phyloP scores from a whole-genome alignment of 1,140 invertebrate species.

The Diabrotica undecimpunctata region DNA sequence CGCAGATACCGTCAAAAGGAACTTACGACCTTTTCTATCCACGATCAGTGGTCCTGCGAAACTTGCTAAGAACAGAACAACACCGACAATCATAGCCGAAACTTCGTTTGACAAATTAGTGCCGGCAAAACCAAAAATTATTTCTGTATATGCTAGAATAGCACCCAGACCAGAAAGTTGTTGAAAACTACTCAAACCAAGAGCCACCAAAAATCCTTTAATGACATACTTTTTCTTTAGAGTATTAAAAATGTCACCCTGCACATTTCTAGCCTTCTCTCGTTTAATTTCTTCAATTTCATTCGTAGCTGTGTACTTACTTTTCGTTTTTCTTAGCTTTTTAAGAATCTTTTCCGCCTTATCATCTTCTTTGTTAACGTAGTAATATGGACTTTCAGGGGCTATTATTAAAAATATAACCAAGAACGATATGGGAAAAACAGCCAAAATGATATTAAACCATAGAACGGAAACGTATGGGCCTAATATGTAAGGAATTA shows the following conservation, averaged over 20 bases:
- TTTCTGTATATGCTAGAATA: slow-evolving; percentile 73
- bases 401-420: slow-evolving; percentile 47
- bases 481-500: slow-evolving; percentile 55
- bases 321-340: background rate
- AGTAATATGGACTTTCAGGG: slow-evolving; percentile 75
- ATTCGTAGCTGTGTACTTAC: background rate
- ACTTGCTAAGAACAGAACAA: slow-evolving; percentile 23
- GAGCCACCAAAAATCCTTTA: slow-evolving; percentile 54
- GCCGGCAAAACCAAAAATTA: slow-evolving; percentile 63
- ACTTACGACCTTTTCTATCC: slow-evolving; percentile 67
- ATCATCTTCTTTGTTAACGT: slow-evolving; percentile 55
- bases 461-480: slow-evolving; percentile 54
- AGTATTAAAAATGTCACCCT: slow-evolving; percentile 12
- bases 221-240: slow-evolving; percentile 14
- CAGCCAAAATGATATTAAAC: slow-evolving; percentile 51
- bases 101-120: slow-evolving; percentile 48
- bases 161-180: slow-evolving; percentile 78
- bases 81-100: slow-evolving; percentile 23
- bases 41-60: slow-evolving; percentile 51
- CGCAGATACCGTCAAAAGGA: slow-evolving; percentile 66
- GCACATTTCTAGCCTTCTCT: slow-evolving; percentile 6
- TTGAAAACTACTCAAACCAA: slow-evolving; percentile 67
- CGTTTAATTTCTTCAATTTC: slow-evolving; percentile 17
- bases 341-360: slow-evolving; percentile 50
- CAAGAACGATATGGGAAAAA: slow-evolving; percentile 52